phyloP scores from a whole-genome alignment of 2,888 invertebrate genomes.

The Drosophila gaucha region DNA sequence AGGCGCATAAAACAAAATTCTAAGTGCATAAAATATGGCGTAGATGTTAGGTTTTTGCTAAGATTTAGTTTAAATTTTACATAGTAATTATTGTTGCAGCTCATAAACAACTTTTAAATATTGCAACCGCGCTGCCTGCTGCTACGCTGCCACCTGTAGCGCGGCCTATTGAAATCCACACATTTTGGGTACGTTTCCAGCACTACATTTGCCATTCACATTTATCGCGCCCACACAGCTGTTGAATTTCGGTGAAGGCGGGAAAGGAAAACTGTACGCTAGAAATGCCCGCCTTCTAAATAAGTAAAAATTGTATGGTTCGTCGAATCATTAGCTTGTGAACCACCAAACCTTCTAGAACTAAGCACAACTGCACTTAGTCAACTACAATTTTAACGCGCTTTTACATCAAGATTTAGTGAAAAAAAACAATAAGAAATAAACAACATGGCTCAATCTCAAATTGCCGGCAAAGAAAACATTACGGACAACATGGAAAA shows the following conservation, averaged over 20 bases:
- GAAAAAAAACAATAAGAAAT: neutral
- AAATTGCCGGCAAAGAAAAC: conserved; percentile 83
- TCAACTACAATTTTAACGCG: neutral
- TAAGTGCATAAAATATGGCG: too few species aligned
- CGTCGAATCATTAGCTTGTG: conserved; percentile 34
- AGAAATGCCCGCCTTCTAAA: conserved; percentile 59
- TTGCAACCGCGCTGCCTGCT: too few species aligned
- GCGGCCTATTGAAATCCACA: neutral
- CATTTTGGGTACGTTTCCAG: neutral
- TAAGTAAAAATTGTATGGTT: conserved; percentile 19
- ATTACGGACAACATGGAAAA: conserved; percentile 84
- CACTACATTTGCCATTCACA: conserved; percentile 40
- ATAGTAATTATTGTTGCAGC: too few species aligned
- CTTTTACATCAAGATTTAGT: conserved; percentile 19
- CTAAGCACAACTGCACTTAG: neutral
- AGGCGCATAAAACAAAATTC: too few species aligned
- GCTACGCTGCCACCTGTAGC: neutral
- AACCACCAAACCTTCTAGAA: conserved; percentile 12
- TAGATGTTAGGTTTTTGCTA: too few species aligned
- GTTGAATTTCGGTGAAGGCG: conserved; percentile 49
- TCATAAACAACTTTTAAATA: too few species aligned
- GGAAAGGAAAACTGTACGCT: conserved; percentile 45
- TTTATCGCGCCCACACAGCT: conserved; percentile 34
- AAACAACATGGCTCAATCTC: conserved; percentile 69
- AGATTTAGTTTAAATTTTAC: too few species aligned